A percentile compares a stretch with the other conserved stretches of the same genome.
Evolutionary conservation across 2,888 invertebrate genomes (phyloP).

Genomic region (Drosophila longiperda): DNA sequence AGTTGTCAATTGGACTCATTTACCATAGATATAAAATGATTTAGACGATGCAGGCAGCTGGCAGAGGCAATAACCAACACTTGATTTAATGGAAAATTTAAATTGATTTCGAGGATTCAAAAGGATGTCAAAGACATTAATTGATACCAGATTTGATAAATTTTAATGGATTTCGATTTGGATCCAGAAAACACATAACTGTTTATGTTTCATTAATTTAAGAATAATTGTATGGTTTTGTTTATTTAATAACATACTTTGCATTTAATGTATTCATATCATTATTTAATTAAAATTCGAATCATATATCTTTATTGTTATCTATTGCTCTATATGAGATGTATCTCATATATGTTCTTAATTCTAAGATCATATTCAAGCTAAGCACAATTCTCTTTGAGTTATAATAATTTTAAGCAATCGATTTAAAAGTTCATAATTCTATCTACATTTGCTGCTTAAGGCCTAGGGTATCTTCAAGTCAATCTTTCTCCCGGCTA

Average conservation of each 20-base stretch:
- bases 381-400: not conserved
- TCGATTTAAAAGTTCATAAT: too few species aligned
- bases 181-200: not conserved
- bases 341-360: not conserved
- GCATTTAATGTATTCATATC: not conserved
- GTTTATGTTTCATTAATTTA: not conserved
- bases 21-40: not conserved
- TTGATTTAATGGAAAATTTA: not conserved
- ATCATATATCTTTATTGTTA: not conserved
- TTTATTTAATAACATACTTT: not conserved
- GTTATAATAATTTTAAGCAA: not conserved
- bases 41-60: not conserved
- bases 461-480: conserved; percentile 16
- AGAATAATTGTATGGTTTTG: not conserved
- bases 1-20: not conserved
- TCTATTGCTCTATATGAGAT: not conserved
- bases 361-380: not conserved
- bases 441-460: not conserved
- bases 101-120: not conserved
- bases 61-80: not conserved
- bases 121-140: not conserved
- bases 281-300: not conserved
- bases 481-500: not conserved
- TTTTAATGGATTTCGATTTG: not conserved
- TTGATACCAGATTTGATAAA: not conserved